phyloP scores from a whole-genome alignment of 1,140 invertebrate genomes.

The Apis cerana region DNA sequence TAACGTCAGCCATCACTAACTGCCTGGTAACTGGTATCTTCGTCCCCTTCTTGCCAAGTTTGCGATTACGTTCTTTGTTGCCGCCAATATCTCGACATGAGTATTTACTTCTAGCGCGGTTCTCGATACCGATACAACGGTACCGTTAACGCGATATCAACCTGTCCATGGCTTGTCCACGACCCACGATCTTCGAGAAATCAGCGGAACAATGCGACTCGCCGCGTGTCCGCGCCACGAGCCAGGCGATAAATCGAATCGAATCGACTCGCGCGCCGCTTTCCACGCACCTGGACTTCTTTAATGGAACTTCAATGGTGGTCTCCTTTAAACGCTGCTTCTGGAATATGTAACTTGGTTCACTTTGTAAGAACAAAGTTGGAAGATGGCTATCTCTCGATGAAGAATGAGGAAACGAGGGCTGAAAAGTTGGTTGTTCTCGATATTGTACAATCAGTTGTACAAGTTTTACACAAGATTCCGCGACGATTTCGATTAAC shows the following conservation, averaged over 20 bases:
- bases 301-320: slow-evolving; percentile 1
- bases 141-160: slow-evolving; percentile 64
- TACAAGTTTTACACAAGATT: too few species aligned
- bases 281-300: not conserved
- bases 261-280: not conserved
- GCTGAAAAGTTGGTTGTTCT: too few species aligned
- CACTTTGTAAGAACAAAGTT: not conserved
- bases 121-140: slow-evolving; percentile 38
- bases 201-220: slow-evolving; percentile 32
- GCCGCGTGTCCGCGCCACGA: not conserved
- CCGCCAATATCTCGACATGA: slow-evolving; percentile 59
- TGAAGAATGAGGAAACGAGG: not conserved
- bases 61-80: slow-evolving; percentile 40
- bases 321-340: not conserved
- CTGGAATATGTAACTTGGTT: not conserved
- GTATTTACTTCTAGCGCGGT: slow-evolving; percentile 50
- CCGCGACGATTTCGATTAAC: too few species aligned
- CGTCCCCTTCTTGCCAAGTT: not conserved
- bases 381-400: not conserved
- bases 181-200: slow-evolving; percentile 22
- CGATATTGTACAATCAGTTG: too few species aligned
- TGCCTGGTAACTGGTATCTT: not conserved
- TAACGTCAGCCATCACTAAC: slow-evolving; percentile 36
- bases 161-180: slow-evolving; percentile 41
- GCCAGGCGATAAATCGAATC: slow-evolving; percentile 22